Percentiles rank a stretch among this genome's conserved stretches.
Conservation (phyloP, 2,113 vertebrate species). For the Pholis gunnellus region DNA sequence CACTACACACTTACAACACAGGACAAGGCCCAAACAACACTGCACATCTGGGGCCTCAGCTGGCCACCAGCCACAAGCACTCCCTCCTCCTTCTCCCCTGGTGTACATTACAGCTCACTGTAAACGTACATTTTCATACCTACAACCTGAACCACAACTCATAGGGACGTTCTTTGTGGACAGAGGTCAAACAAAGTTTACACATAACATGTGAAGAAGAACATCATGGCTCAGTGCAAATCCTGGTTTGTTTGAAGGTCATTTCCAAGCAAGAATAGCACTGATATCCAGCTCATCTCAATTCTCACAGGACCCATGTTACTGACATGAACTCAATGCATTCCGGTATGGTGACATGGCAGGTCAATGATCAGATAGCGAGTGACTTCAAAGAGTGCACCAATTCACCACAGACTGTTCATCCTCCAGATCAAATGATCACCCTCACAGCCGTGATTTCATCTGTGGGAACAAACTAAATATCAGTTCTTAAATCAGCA, state of each 20-base stretch:
- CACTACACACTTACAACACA: slow-evolving; percentile 62
- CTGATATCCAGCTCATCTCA: slow-evolving; percentile 13
- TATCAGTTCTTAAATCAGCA: slow-evolving; percentile 56
- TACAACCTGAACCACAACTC: slow-evolving; percentile 40
- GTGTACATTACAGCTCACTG: slow-evolving; percentile 58
- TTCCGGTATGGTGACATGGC: slow-evolving; percentile 11
- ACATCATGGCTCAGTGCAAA: slow-evolving; percentile 18
- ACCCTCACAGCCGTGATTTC: slow-evolving; percentile 13
- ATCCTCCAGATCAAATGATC: slow-evolving; percentile 49
- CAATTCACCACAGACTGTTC: slow-evolving; percentile 11
- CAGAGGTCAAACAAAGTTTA: slow-evolving; percentile 61
- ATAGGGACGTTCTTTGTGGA: slow-evolving; percentile 47
- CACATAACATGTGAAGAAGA: slow-evolving; percentile 40
- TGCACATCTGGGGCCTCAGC: slow-evolving; percentile 74
- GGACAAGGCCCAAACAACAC: slow-evolving; percentile 71
- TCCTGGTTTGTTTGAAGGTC: slow-evolving; percentile 37
- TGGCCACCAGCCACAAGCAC: slow-evolving; percentile 68
- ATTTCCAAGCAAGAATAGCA: slow-evolving; percentile 29
- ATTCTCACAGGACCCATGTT: slow-evolving; percentile 26
- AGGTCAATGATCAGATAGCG: background rate
- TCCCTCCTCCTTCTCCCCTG: slow-evolving; percentile 42
- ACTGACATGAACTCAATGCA: background rate
- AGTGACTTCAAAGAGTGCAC: slow-evolving; percentile 9
- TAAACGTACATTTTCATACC: slow-evolving; percentile 62
- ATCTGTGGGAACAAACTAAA: slow-evolving; percentile 54